Evolutionary conservation across 2,888 invertebrate genomes (phyloP), one percentile per base, ranked within the genome.

Genomic region (Altica lythri): DNA sequence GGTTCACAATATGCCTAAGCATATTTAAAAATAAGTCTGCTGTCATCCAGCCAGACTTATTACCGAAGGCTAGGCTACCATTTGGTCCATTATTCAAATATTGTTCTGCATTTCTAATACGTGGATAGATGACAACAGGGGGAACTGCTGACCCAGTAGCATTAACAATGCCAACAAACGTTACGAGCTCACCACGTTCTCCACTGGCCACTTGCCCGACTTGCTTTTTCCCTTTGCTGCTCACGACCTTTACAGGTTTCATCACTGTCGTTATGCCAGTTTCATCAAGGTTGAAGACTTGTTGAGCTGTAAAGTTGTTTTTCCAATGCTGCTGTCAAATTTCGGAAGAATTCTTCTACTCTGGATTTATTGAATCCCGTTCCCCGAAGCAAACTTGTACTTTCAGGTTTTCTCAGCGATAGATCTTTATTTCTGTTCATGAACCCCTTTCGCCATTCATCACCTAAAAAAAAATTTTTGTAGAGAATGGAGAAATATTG

Each of bases 161-260:
- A 27, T 30, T 22, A 12, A 30, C 30, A 38, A 18, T 18, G 6
- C 16, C 16, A 14, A 18, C 38, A 8, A 38, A 56, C 8, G 53
- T 60, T 0, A 55, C 46, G 1, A 58, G 25, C 34, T 42, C 49
- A 4, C 49, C 54, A 2, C 43, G 10, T 19, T 54, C 54, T 10
- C 30, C 43, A 4, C 45, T 44, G 1, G 45, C 51, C 30, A 35
- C 46, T 25, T 16, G 12, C 14, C 57, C 35, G 9, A 38, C 38
- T 38, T 38, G 38, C 17, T 38, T 38, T 4, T 14, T 38, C n/a
- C 38, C 38, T 18, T 42, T 22, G 8, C 18, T 42, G 12, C 10
- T 22, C 5, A 42, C 25, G 4, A 42, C 12, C 22, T 13, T 42
- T 4, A 10, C 19, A 9, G 22, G 25, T 18, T 18, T 42, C 25